These are phyloP conservation scores for Phymanthus crucifer DNA, from an alignment of 92 coral and sea anemone species.

Conservation along the genomic window DNA sequence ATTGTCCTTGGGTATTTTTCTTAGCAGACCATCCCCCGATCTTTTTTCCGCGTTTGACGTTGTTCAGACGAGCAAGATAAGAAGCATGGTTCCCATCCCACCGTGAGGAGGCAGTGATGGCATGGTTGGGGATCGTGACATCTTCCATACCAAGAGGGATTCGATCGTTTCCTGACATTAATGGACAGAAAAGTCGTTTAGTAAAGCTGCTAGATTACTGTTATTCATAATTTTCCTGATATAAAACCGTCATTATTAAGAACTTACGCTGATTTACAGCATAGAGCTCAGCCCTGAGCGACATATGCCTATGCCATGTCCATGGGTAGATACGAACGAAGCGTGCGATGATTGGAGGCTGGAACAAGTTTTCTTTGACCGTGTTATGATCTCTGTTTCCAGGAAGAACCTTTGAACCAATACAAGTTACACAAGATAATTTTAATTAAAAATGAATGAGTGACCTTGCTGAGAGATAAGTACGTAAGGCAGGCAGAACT, in stretches of 20 bases:
- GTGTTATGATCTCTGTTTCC: constrained; percentile 74
- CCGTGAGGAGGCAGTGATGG: constrained; percentile 62
- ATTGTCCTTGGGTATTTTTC: constrained; percentile 69
- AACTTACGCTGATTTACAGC: constrained; percentile 60
- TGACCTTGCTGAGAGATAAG: neutral
- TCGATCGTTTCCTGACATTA: neutral
- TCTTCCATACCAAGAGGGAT: constrained; percentile 77
- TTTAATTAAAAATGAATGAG: neutral
- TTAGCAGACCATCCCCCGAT: constrained; percentile 80
- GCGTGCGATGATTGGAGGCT: constrained; percentile 71
- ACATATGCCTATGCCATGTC: constrained; percentile 52
- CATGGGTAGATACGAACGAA: constrained; percentile 74
- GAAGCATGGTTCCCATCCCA: constrained; percentile 70
- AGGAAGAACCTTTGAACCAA: constrained; percentile 50
- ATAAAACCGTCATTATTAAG: too few relatives aligned
- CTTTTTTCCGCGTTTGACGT: constrained; percentile 49
- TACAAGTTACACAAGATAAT: neutral
- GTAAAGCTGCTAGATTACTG: too few relatives aligned
- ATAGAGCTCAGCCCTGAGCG: constrained; percentile 76
- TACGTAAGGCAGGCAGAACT: neutral
- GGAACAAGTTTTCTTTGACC: constrained; percentile 59
- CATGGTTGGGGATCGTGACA: constrained; percentile 55
- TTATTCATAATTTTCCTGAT: too few relatives aligned
- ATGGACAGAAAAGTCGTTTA: neutral
- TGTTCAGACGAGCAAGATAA: constrained; percentile 65